Evolutionary conservation across 1,140 invertebrate species (phyloP).

Genomic region (Venustaconcha ellipsiformis): DNA sequence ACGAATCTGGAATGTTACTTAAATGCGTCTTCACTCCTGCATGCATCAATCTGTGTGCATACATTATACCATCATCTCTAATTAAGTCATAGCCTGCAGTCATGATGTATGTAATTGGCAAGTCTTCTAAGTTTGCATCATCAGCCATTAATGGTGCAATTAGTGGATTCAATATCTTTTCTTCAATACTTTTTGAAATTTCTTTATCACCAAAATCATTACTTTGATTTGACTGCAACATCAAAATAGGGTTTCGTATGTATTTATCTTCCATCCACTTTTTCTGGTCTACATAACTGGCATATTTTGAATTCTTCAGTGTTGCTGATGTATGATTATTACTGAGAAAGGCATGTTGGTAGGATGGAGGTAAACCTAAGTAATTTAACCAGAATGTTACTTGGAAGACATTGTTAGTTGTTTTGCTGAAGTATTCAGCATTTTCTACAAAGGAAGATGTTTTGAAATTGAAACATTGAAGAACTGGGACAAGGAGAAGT

Average conservation of each 20-base stretch:
- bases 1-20: constrained; percentile 9
- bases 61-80: constrained; percentile 42
- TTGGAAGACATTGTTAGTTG: constrained; percentile 14
- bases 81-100: constrained; percentile 41
- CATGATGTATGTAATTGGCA: constrained; percentile 33
- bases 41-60: constrained; percentile 25
- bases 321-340: constrained; percentile 34
- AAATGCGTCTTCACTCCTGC: constrained; percentile 18
- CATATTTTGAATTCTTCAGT: constrained; percentile 25
- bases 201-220: constrained; percentile 23
- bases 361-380: constrained; percentile 7
- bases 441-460: constrained; percentile 43
- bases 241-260: neutral
- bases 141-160: constrained; percentile 33
- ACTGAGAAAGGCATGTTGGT: constrained; percentile 14
- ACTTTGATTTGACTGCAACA: constrained; percentile 1
- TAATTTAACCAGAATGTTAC: constrained; percentile 25
- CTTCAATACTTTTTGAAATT: constrained; percentile 15
- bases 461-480: constrained; percentile 41
- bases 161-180: constrained; percentile 26
- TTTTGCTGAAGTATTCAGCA: constrained; percentile 14
- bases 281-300: constrained; percentile 5
- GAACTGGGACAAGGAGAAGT: constrained; percentile 42
- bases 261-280: neutral
- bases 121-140: constrained; percentile 14